These are phyloP conservation scores for Chrysogorgia sp. DNA, from an alignment of 92 coral and sea anemone genomes.

Conservation along the genomic window DNA sequence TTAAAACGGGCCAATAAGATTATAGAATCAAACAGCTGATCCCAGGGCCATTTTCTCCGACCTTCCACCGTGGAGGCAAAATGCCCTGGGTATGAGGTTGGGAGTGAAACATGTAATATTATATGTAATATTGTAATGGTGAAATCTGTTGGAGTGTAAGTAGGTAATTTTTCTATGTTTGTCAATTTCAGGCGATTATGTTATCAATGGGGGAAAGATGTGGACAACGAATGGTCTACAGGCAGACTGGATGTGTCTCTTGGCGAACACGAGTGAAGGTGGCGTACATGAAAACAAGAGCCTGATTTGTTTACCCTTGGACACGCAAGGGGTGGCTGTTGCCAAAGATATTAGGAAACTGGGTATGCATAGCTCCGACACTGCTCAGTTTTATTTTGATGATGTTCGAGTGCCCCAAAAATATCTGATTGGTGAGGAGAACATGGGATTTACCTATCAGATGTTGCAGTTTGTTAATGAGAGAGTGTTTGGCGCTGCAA, in stretches of 20 bases:
- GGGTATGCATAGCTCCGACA: constrained; percentile 98
- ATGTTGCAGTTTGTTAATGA: constrained; percentile 99
- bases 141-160: not conserved
- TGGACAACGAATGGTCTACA: constrained; percentile 97
- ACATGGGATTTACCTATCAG: constrained; percentile 90
- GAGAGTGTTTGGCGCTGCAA: constrained; percentile 92
- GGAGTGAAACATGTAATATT: too few relatives aligned
- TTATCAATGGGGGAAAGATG: constrained; percentile 95
- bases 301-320: constrained; percentile 78
- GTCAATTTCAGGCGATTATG: constrained; percentile 72
- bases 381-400: constrained; percentile 96
- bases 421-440: constrained; percentile 86
- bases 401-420: constrained; percentile 93
- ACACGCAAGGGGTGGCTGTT: constrained; percentile 75
- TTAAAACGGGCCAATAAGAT: too few relatives aligned
- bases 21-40: too few relatives aligned
- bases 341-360: constrained; percentile 82
- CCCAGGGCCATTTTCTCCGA: too few relatives aligned
- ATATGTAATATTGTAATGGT: not conserved
- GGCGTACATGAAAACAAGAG: constrained; percentile 85
- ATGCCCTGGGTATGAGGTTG: too few relatives aligned
- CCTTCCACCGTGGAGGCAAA: too few relatives aligned
- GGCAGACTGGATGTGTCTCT: constrained; percentile 98
- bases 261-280: constrained; percentile 92
- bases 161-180: not conserved